phyloP scores from a whole-genome alignment of 2,113 vertebrate species.

The Alligator sinensis region DNA sequence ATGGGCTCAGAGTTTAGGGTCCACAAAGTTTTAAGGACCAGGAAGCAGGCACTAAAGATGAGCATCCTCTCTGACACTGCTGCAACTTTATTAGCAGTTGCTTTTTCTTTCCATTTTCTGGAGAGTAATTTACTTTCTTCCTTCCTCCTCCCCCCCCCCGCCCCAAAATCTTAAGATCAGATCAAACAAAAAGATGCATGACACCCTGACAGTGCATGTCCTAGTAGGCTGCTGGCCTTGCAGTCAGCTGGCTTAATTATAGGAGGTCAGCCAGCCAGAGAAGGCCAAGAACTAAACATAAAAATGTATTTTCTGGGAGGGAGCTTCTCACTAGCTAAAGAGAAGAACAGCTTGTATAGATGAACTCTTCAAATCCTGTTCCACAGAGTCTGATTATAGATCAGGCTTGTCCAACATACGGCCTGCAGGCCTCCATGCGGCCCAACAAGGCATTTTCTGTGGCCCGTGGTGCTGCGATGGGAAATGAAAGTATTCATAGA shows the following conservation, averaged over 20 bases:
- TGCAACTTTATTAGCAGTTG: constrained; percentile 39
- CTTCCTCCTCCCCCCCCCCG: too few relatives aligned
- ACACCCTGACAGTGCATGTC: constrained; percentile 3
- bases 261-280: constrained; percentile 19
- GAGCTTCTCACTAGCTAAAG: not conserved
- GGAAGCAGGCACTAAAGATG: fast-evolving
- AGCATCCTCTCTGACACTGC: not conserved
- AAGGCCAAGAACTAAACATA: constrained; percentile 23
- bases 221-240: not conserved
- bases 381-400: not conserved
- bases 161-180: constrained; percentile 30
- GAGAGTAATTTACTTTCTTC: constrained; percentile 38
- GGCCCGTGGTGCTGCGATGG: too few relatives aligned
- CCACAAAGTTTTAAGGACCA: not conserved
- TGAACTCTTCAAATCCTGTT: not conserved
- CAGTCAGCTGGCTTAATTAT: not conserved
- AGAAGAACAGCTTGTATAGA: not conserved
- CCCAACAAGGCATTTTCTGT: too few relatives aligned
- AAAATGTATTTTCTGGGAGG: not conserved
- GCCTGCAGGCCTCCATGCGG: too few relatives aligned
- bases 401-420: not conserved
- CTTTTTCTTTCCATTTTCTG: constrained; percentile 42
- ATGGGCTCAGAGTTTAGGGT: too few relatives aligned
- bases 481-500: too few relatives aligned
- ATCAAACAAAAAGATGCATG: constrained; percentile 51